Evolutionary conservation across 1,140 invertebrate species (phyloP), one percentile per base, ranked within the genome.

Genomic region (Metaphire vulgaris): DNA sequence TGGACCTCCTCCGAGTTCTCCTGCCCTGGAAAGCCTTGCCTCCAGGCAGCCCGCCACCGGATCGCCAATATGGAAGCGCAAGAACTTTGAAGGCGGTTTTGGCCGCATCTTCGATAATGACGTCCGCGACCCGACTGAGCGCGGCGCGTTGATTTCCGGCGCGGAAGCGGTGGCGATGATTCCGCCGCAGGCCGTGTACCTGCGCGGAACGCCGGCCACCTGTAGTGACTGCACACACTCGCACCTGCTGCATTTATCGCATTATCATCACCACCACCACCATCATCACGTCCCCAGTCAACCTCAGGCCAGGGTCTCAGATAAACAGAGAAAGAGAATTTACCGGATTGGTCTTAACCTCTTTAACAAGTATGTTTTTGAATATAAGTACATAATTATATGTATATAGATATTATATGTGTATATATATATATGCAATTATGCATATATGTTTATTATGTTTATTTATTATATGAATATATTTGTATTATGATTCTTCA

Each of bases 301-400:
- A 81, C 30, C 74, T 78, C 41, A 82, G 80, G 72, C 64, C 26
- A 76, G 80, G 76, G 78, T 85, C 79, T 83, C 83, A 72, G 89
- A 90, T 82, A 88, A 89, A 79, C 84, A 89, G 74, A 84, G 90
- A 68, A 90, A 90, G 81, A 83, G 97, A 16, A 94, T 97, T 82
- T 99, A 99, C 86, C 90, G 97, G 75, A 96, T 99, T 0, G 97
- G 97, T 2, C 87, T 99, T 33, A 99, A 99, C 88, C 87, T 99
- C 26, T 99, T 99, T 87, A 99, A 99, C 87, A 99, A 99, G 89
- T 89, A 82, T 83, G 85, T 71, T 56, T n/a, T n/a, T n/a, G n/a
- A n/a, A n/a, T n/a, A n/a, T n/a, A n/a, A n/a, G n/a, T n/a, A n/a
- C n/a, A n/a, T n/a, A n/a, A n/a, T n/a, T n/a, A n/a, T n/a, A n/a